Conservation (phyloP, 2,113 vertebrate species). For the Plecotus auritus region DNA sequence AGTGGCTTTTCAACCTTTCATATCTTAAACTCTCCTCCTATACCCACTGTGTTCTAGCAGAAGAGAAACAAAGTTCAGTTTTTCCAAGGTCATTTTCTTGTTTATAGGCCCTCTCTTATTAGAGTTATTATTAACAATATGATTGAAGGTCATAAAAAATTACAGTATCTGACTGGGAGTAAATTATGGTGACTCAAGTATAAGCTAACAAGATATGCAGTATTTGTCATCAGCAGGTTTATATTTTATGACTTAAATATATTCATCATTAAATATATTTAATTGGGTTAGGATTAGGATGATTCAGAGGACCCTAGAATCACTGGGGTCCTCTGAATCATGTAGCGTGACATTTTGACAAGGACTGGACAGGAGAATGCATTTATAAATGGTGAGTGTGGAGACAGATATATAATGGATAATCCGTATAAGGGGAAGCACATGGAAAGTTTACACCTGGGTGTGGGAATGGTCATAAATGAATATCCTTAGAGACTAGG, state of each 20-base stretch:
- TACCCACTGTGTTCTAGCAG: not conserved
- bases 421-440: not conserved
- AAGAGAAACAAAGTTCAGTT: constrained; percentile 36
- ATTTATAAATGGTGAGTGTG: not conserved
- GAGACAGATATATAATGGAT: not conserved
- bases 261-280: not conserved
- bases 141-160: constrained; percentile 37
- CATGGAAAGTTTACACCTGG: not conserved
- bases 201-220: not conserved
- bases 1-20: not conserved
- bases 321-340: too few relatives aligned
- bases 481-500: not conserved
- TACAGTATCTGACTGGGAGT: constrained; percentile 19
- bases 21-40: not conserved
- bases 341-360: not conserved
- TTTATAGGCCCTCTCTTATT: constrained; percentile 30
- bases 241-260: constrained; percentile 20
- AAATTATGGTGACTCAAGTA: constrained; percentile 43
- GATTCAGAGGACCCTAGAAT: not conserved
- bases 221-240: constrained; percentile 35
- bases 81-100: constrained; percentile 38
- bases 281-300: not conserved
- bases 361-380: not conserved
- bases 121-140: constrained; percentile 38
- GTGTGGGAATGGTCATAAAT: not conserved